Conservation (phyloP, 2,888 invertebrate species). For the Polydrusus pterygomalis region DNA sequence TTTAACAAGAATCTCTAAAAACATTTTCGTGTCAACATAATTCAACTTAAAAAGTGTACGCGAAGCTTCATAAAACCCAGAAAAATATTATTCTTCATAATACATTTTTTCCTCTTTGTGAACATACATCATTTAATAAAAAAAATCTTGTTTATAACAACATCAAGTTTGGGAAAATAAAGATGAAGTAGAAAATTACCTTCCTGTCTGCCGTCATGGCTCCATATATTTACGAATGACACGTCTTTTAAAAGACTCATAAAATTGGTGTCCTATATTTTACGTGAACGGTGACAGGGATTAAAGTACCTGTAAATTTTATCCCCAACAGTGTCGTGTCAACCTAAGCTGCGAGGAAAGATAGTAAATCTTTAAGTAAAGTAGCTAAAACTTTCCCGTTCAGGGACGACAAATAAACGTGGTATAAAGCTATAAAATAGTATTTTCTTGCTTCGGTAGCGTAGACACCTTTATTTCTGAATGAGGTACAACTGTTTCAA, state of each 20-base stretch:
- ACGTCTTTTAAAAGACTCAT: slow-evolving; percentile 47
- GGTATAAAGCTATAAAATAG: slow-evolving; percentile 1
- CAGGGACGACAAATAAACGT: not conserved
- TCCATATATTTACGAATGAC: slow-evolving; percentile 48
- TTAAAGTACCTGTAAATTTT: slow-evolving; percentile 53
- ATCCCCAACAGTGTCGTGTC: slow-evolving; percentile 47
- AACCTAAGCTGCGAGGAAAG: slow-evolving; percentile 41
- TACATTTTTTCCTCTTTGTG: slow-evolving; percentile 23
- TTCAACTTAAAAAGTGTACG: not conserved
- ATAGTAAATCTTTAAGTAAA: slow-evolving; percentile 29
- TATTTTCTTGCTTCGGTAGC: not conserved
- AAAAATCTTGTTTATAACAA: slow-evolving; percentile 27
- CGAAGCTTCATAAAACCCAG: not conserved
- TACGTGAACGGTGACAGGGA: slow-evolving; percentile 52
- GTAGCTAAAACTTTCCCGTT: slow-evolving; percentile 14
- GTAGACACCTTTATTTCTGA: too few relatives aligned
- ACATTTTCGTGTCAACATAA: too few relatives aligned
- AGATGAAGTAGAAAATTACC: slow-evolving; percentile 54
- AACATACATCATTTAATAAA: slow-evolving; percentile 35
- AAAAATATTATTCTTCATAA: slow-evolving; percentile 25
- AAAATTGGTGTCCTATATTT: slow-evolving; percentile 55
- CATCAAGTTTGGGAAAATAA: slow-evolving; percentile 39
- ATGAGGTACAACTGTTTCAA: too few relatives aligned
- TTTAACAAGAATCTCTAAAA: too few relatives aligned
- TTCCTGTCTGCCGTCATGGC: slow-evolving; percentile 38